These are phyloP conservation scores for Gyrodactylus salaris DNA, from an alignment of 1,140 invertebrate genomes.

Conservation along the genomic window DNA sequence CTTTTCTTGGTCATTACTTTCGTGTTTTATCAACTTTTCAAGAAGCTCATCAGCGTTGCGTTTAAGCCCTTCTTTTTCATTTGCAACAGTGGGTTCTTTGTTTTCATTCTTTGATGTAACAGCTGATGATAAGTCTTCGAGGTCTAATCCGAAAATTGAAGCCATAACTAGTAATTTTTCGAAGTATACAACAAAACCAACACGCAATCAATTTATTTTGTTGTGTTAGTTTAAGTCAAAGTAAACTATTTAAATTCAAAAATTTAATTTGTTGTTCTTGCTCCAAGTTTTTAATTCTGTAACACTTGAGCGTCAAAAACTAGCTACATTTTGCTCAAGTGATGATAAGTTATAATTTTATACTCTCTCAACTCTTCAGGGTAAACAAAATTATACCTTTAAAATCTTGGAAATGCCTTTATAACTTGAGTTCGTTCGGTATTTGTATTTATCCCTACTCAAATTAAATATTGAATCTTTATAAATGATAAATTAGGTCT, in stretches of 20 bases:
- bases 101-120: no score
- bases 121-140: not conserved
- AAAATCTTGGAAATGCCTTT: no score
- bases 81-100: not conserved
- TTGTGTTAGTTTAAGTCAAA: not conserved
- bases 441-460: no score
- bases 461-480: no score
- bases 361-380: no score
- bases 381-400: no score
- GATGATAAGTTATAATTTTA: not conserved
- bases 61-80: not conserved
- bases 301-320: not conserved
- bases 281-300: not conserved
- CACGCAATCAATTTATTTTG: not conserved
- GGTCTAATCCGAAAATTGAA: not conserved
- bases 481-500: no score
- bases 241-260: not conserved
- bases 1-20: not conserved
- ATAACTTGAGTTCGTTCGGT: no score
- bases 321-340: not conserved
- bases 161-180: not conserved
- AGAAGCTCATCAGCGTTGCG: not conserved
- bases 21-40: not conserved
- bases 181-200: not conserved
- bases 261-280: not conserved